Evolutionary conservation across 23 tunicate genomes (phyloP).

Genomic region (Trididemnum miniatum): DNA sequence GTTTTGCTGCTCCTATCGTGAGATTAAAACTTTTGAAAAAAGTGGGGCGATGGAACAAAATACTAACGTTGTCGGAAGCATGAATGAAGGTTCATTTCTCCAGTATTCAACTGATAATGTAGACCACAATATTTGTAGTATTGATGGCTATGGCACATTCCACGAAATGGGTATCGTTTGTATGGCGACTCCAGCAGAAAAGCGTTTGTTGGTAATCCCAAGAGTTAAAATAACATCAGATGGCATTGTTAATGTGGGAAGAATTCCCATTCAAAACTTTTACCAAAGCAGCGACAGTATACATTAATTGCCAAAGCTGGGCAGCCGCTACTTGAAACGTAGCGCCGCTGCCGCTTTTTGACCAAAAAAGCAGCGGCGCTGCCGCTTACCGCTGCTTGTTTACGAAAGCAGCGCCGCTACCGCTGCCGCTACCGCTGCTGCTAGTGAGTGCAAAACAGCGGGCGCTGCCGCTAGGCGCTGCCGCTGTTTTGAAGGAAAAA

Average conservation of each 20-base stretch:
- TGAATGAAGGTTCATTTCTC: constrained; percentile 3
- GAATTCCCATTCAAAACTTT: constrained; percentile 11
- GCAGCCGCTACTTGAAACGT: too few relatives aligned
- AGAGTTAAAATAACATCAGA: background rate
- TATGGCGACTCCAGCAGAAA: background rate
- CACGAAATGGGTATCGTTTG: constrained; percentile 18
- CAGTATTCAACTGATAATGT: constrained; percentile 10
- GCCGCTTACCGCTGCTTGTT: too few relatives aligned
- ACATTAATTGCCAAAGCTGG: too few relatives aligned
- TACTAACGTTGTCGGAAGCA: constrained; percentile 14
- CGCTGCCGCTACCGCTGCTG: too few relatives aligned
- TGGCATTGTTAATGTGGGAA: constrained; percentile 6
- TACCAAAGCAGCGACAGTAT: background rate
- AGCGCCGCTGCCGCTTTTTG: too few relatives aligned
- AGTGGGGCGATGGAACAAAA: background rate
- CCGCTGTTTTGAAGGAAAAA: too few relatives aligned
- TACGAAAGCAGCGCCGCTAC: too few relatives aligned
- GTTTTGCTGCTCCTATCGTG: background rate
- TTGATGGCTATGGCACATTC: constrained; percentile 21
- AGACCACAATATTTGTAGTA: constrained; percentile 3
- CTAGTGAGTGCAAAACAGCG: too few relatives aligned
- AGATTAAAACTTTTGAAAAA: background rate
- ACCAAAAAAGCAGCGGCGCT: too few relatives aligned
- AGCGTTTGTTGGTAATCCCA: background rate
- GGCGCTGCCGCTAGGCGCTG: too few relatives aligned